phyloP scores from a whole-genome alignment of 1,140 invertebrate genomes.

The Penaeus indicus region DNA sequence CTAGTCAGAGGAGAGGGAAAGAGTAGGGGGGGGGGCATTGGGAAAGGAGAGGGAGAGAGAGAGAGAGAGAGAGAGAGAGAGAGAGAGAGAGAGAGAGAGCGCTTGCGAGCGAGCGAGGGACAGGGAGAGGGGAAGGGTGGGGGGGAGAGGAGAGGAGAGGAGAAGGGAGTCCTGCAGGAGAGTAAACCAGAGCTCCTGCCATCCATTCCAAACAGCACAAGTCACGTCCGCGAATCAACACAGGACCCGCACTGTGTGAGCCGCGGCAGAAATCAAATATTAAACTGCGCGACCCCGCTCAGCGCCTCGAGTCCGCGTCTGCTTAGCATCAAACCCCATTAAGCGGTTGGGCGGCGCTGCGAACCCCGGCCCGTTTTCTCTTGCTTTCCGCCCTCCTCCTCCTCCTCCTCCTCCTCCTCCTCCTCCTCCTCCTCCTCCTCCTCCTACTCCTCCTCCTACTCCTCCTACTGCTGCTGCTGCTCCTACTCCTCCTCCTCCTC shows the following conservation, averaged over 20 bases:
- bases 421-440: not conserved
- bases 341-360: conserved; percentile 40
- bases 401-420: not conserved
- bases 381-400: conserved; percentile 31
- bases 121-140: no score
- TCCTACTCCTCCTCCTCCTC: conserved; percentile 25
- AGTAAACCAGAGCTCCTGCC: not conserved
- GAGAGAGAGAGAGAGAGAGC: no score
- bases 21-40: no score
- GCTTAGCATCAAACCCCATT: conserved; percentile 54
- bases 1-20: no score
- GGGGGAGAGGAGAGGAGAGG: not conserved
- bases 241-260: conserved; percentile 36
- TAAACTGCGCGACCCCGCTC: conserved; percentile 50
- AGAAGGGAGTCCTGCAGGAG: not conserved
- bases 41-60: no score
- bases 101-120: no score
- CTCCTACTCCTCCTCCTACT: no score
- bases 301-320: conserved; percentile 48
- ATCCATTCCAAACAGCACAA: not conserved
- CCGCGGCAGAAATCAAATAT: conserved; percentile 56
- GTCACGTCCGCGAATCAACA: conserved; percentile 34
- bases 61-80: no score
- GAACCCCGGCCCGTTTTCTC: conserved; percentile 32
- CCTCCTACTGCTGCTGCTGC: no score